Base-by-base conservation (phyloP, 2,888 invertebrate species). In the Drosophila gaucha region DNA sequence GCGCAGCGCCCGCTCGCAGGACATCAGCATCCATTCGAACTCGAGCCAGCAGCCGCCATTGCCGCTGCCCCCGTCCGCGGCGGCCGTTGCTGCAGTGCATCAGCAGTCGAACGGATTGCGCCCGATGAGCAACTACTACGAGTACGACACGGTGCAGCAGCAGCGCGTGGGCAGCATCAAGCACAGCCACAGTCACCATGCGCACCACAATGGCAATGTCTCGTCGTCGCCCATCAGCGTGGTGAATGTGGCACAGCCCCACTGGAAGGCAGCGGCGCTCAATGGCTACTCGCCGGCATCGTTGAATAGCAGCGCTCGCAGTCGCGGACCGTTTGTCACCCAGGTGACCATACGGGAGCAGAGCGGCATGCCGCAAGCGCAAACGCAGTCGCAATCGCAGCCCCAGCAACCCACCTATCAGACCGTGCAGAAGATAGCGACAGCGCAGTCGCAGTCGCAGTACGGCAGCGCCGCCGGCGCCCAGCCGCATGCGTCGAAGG, bases 101-200 rank as follows among this genome's bases (percentile, higher is more conserved):
- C 67, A 74, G 55, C 55, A 74, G 56, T 64, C 66, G 36, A 77
- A 64, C 47, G 87, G 79, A n/a, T 18, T 88, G 50, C 93, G 96
- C 16, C 96, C 96, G 5, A 94, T 95, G 67, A 96, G 96, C 65
- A 96, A 96, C 92, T 96, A 95, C 92, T 96, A 96, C 91, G 96
- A 97, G 91, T 96, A 96, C 91, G 96, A 96, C 91, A 95, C 94
- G 75, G 94, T 96, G 30, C 95, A 95, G 78, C 93, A 95, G 77
- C 93, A 95, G 22, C 93, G 93, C 74, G 93, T 92, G 88, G 90
- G 90, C 67, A 89, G 92, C 91, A 89, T 91, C 91, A 92, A 88
- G 90, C 91, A 86, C 50, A 86, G 67, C 88, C 78, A 64, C 54
- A 92, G 52, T 14, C 69, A 51, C 8, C 44, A 44, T n/a, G 60